phyloP scores from a whole-genome alignment of 2,888 invertebrate species.

The Sympetrum striolatum region DNA sequence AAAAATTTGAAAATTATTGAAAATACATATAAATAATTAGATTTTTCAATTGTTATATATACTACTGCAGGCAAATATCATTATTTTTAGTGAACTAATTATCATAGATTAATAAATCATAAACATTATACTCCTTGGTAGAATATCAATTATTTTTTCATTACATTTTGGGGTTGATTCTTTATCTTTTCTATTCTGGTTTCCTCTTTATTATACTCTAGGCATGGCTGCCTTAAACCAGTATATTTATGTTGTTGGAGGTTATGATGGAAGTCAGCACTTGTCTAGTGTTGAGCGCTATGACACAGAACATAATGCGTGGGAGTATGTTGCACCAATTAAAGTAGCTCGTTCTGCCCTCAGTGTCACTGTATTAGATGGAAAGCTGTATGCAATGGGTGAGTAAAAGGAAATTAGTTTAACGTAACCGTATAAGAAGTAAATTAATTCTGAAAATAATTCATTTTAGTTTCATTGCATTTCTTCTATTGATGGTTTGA shows the following conservation, averaged over 20 bases:
- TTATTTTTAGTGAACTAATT: too few species aligned
- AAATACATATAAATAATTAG: background rate
- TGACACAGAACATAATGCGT: constrained; percentile 80
- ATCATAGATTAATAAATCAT: too few species aligned
- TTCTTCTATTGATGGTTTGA: background rate
- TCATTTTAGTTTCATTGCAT: background rate
- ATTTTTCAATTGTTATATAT: background rate
- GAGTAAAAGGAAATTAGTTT: constrained; percentile 51
- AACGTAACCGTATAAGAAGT: background rate
- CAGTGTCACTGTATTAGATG: constrained; percentile 84
- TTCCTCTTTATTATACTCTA: constrained; percentile 54
- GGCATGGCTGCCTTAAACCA: constrained; percentile 85
- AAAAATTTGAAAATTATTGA: background rate
- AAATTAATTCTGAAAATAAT: background rate
- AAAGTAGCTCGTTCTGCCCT: constrained; percentile 85
- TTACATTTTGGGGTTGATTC: too few species aligned
- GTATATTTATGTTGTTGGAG: constrained; percentile 91
- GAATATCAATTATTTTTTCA: too few species aligned
- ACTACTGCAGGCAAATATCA: background rate
- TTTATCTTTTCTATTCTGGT: background rate
- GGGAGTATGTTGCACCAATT: constrained; percentile 80
- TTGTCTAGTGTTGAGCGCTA: constrained; percentile 85
- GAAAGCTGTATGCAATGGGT: constrained; percentile 90
- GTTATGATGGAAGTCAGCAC: constrained; percentile 87
- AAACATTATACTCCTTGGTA: too few species aligned